A percentile compares a stretch with the other conserved stretches of the same genome.
Conservation (phyloP, 2,113 vertebrate genomes). For the Hepsetus odoe region DNA sequence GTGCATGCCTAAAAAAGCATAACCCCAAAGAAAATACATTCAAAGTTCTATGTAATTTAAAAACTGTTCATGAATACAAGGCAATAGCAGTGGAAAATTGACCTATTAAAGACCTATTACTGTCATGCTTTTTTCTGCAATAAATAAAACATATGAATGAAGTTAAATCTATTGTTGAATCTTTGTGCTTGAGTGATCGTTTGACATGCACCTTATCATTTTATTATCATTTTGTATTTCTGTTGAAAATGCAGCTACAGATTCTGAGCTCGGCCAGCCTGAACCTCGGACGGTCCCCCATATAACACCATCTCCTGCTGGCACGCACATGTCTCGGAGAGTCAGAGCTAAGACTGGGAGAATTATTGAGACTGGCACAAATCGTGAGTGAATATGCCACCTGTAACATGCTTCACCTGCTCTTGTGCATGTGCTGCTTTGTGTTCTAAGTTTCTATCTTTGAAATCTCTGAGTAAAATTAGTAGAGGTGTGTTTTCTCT, state of each 20-base stretch:
- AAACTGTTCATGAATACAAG: no score
- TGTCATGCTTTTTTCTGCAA: no score
- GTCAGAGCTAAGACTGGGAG: not conserved
- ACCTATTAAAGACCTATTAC: no score
- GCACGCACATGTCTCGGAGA: constrained; percentile 25
- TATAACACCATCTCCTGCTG: constrained; percentile 54
- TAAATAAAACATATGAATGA: no score
- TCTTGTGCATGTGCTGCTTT: not conserved
- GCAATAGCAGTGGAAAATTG: no score
- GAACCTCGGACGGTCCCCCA: constrained; percentile 23
- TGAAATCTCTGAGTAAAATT: not conserved
- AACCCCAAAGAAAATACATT: no score
- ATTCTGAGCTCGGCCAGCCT: constrained; percentile 33
- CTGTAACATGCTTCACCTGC: not conserved
- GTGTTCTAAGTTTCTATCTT: not conserved
- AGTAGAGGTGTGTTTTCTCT: not conserved
- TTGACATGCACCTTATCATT: no score
- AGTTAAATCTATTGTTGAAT: no score
- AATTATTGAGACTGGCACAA: constrained; percentile 64
- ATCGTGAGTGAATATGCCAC: constrained; percentile 62
- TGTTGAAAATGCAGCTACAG: constrained; percentile 44
- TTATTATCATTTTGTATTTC: not conserved
- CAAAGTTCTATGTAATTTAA: no score
- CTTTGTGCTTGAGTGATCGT: no score
- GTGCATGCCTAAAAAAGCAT: no score